These are phyloP conservation scores for Chionomys nivalis DNA, from an alignment of 2,113 vertebrate species.

Conservation along the genomic window DNA sequence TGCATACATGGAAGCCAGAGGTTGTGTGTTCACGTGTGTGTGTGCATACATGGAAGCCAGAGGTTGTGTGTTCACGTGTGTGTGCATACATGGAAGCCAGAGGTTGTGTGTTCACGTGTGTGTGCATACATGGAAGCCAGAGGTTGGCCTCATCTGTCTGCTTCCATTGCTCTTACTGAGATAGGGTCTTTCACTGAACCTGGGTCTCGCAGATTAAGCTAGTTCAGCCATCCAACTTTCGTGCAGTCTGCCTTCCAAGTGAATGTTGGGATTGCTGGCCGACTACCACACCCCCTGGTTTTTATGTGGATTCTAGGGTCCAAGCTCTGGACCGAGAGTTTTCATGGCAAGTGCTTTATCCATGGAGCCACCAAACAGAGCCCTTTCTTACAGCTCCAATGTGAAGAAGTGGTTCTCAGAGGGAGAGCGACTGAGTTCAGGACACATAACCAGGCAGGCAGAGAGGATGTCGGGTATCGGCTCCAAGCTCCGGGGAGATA, in stretches of 20 bases:
- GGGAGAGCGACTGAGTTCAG: neutral
- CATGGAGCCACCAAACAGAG: neutral
- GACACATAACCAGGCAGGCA: neutral
- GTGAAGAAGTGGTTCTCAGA: neutral
- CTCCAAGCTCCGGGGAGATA: neutral
- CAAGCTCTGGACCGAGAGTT: neutral
- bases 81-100: too few relatives aligned
- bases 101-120: neutral
- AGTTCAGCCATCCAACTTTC: too few relatives aligned
- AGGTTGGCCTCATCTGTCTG: neutral
- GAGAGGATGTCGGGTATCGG: neutral
- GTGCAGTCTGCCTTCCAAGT: neutral
- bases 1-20: neutral
- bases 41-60: neutral
- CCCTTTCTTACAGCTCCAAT: neutral
- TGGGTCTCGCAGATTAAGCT: neutral
- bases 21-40: too few relatives aligned
- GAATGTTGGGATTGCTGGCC: neutral
- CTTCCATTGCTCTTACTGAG: neutral
- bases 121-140: neutral
- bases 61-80: neutral
- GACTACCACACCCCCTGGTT: neutral
- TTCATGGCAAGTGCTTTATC: neutral
- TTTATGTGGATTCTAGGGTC: neutral
- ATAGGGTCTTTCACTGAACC: neutral